These are phyloP conservation scores for Rhinopithecus roxellana DNA, from an alignment of 2,113 vertebrate species.

Conservation along the genomic window DNA sequence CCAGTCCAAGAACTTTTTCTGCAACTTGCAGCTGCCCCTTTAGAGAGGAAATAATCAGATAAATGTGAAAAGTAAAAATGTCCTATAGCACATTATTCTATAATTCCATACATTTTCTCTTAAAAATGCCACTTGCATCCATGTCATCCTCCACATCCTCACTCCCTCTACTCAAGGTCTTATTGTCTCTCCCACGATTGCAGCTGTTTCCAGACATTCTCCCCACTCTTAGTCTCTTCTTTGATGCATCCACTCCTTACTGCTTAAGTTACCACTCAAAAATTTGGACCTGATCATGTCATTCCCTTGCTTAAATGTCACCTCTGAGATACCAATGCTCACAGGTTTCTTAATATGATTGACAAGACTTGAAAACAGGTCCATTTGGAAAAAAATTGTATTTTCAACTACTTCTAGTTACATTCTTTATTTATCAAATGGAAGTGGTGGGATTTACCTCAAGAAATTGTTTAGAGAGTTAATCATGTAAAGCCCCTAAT, in stretches of 20 bases:
- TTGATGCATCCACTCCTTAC: not conserved
- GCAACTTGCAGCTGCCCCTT: not conserved
- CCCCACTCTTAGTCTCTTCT: not conserved
- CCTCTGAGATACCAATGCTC: not conserved
- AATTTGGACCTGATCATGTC: not conserved
- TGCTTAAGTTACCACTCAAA: not conserved
- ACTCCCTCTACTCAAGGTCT: accelerated
- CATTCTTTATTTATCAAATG: not conserved
- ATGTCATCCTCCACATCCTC: accelerated
- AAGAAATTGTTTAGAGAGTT: not conserved
- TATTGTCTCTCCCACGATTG: not conserved
- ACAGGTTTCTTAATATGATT: not conserved
- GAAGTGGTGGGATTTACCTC: not conserved
- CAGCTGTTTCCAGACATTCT: too few species aligned
- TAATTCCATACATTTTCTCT: not conserved
- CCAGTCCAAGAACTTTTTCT: not conserved
- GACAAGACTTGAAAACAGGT: not conserved
- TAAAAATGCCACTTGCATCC: not conserved
- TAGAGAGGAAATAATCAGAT: not conserved
- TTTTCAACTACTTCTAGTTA: not conserved
- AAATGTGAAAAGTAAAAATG: not conserved
- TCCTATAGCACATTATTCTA: accelerated
- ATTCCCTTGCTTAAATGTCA: not conserved
- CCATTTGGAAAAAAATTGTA: accelerated
- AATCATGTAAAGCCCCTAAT: not conserved